A percentile compares a stretch with the other conserved stretches of the same genome.
These are phyloP conservation scores for Arctia plantaginis DNA, from an alignment of 2,888 invertebrate genomes.

Conservation along the genomic window DNA sequence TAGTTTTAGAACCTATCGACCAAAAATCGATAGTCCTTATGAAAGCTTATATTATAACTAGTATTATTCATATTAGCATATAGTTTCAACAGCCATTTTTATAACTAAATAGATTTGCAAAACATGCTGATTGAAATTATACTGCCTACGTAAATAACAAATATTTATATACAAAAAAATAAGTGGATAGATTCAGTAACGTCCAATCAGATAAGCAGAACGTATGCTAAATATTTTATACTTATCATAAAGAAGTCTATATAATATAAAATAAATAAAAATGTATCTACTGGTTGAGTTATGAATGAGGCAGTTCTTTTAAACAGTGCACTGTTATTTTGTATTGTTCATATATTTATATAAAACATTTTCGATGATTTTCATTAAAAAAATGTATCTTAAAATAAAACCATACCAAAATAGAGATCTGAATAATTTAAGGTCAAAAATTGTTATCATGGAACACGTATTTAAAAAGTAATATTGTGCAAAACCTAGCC, in stretches of 20 bases:
- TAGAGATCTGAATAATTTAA: background rate
- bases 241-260: background rate
- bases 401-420: background rate
- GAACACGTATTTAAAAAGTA: background rate
- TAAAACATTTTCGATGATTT: background rate
- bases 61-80: background rate
- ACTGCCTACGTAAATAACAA: slow-evolving; percentile 24
- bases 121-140: slow-evolving; percentile 32
- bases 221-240: background rate
- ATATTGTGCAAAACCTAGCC: background rate
- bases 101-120: slow-evolving; percentile 26
- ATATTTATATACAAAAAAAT: background rate
- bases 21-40: background rate
- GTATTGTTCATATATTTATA: background rate
- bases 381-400: background rate
- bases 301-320: background rate
- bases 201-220: slow-evolving; percentile 21
- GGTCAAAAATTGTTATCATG: background rate
- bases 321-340: background rate
- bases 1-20: background rate
- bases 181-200: background rate
- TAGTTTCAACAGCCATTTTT: slow-evolving; percentile 23
- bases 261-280: background rate
- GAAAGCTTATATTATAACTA: background rate
- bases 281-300: too few relatives aligned